Evolutionary conservation across 2,888 invertebrate genomes (phyloP).

Genomic region (Hermaeophaga mercurialis): DNA sequence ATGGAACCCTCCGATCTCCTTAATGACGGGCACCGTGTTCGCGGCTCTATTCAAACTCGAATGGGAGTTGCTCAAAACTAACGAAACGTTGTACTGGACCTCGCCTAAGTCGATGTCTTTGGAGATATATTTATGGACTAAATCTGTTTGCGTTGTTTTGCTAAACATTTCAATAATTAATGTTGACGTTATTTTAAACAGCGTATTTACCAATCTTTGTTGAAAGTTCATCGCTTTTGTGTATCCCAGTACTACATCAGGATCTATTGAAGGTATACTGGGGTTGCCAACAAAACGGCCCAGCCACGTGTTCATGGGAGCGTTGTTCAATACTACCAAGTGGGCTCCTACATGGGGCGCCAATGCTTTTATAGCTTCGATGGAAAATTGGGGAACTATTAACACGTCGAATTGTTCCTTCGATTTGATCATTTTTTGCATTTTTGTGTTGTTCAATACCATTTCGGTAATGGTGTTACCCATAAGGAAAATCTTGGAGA

Average conservation of each 20-base stretch:
- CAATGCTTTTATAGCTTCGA: conserved; percentile 58
- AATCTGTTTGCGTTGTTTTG: conserved; percentile 37
- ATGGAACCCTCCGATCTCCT: conserved; percentile 64
- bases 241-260: conserved; percentile 56
- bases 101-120: conserved; percentile 40
- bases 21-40: conserved; percentile 60
- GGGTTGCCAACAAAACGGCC: conserved; percentile 59
- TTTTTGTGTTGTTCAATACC: conserved; percentile 39
- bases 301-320: conserved; percentile 57
- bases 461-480: neutral
- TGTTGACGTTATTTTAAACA: too few species aligned
- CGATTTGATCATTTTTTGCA: conserved; percentile 49
- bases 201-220: conserved; percentile 61
- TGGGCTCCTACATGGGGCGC: conserved; percentile 53
- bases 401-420: conserved; percentile 55
- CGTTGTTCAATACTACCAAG: conserved; percentile 55
- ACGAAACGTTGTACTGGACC: conserved; percentile 41
- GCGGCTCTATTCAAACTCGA: conserved; percentile 59
- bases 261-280: conserved; percentile 58
- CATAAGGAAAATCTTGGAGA: neutral
- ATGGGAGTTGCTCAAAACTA: conserved; percentile 54
- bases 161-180: conserved; percentile 44
- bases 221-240: conserved; percentile 59
- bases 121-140: conserved; percentile 45
- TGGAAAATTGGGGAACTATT: conserved; percentile 59